Base-by-base conservation (phyloP, 2,797 vertebrate species). In the Pyrrhura leucotis region DNA sequence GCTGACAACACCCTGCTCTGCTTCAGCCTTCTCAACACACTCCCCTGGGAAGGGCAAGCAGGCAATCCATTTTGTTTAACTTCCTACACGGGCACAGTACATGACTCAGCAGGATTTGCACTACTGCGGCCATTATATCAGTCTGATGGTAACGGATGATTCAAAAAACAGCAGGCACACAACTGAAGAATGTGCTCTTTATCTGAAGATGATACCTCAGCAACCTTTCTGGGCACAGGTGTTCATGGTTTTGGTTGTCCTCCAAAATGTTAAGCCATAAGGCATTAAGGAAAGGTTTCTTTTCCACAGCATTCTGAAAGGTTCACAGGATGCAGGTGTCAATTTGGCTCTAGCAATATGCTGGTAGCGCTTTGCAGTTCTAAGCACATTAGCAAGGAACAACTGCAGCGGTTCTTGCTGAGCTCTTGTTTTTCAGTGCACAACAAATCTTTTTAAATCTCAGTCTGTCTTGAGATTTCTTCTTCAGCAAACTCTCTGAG, bases 1-100 rank as follows among this genome's bases (percentile, higher is more conserved):
- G 56, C 9, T 58, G 6, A 5, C 23, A 7, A 4, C 3, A 5
- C 1, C 2, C 51, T 2, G 47, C 58, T 40, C 58, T 16, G 7
- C 39, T 3, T 4, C 61, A 13, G 37, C 88, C 26, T 12, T 48
- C 16, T 5, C 61, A 33, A 1, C 25, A 2, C 2, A 6, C 29
- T 18, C 62, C 28, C 69, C 61, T 3, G 56, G 75, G 75, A 80
- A 19, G 0, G 3, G n/a, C 40, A 2, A 4, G 48, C 73, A 23
- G 53, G 14, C 62, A 31, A 56, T 18, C 37, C 50, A 1, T 14
- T 33, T 19, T 9, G 11, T 1, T 25, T 33, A 5, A 5, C 48
- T 29, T 18, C 69, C 58, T 8, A 28, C 47, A 37, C 2, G 39
- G 72, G n/a, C 62, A 25, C 1, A 1, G 84, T 2, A 15, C 18